Conservation (phyloP, 2,888 invertebrate species). For the Nemoura dubitans region DNA sequence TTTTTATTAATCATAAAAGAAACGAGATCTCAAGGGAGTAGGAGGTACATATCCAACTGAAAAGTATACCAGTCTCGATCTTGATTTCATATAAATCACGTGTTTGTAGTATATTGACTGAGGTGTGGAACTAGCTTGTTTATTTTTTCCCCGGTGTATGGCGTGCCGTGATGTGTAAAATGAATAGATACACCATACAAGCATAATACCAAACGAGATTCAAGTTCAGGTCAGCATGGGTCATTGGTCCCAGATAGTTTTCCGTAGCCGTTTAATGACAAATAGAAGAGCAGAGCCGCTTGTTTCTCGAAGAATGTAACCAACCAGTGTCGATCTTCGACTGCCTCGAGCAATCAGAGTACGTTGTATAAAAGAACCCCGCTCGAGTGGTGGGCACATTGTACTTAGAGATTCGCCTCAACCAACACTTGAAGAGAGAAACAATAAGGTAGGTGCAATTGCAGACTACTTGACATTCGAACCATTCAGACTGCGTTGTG, state of each 20-base stretch:
- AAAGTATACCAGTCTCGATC: background rate
- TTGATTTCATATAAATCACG: background rate
- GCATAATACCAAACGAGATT: slow-evolving; percentile 28
- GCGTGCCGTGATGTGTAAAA: slow-evolving; percentile 25
- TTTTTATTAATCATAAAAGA: too few species aligned
- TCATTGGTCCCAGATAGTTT: slow-evolving; percentile 13
- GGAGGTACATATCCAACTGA: background rate
- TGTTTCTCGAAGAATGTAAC: background rate
- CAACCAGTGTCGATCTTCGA: background rate
- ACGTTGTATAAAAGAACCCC: slow-evolving; percentile 10
- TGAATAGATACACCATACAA: slow-evolving; percentile 39
- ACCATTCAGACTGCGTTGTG: background rate
- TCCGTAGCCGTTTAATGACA: slow-evolving; percentile 19
- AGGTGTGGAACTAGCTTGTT: background rate
- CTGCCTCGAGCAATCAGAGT: background rate
- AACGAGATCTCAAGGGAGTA: too few species aligned
- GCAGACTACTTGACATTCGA: background rate
- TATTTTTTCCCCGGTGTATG: background rate
- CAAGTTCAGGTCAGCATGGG: slow-evolving; percentile 36
- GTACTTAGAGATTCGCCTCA: background rate
- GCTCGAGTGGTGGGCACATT: background rate
- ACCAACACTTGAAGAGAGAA: slow-evolving; percentile 10
- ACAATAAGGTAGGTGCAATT: slow-evolving; percentile 1
- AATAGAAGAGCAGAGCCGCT: slow-evolving; percentile 7
- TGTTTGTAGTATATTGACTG: background rate